phyloP scores from a whole-genome alignment of 92 coral and sea anemone genomes.

The Meandrina meandrites region DNA sequence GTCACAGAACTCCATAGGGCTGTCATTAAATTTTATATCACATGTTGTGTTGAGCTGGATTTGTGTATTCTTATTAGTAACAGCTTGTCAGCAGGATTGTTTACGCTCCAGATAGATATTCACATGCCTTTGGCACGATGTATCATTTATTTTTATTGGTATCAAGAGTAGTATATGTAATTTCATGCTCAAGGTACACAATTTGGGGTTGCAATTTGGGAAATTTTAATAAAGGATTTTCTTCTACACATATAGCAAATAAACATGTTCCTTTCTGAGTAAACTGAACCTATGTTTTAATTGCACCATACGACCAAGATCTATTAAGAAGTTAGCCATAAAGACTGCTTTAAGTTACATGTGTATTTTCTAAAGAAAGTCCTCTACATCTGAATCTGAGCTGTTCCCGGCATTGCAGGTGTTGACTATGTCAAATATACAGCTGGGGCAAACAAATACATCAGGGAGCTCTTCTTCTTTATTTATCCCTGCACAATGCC shows the following conservation, averaged over 20 bases:
- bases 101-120: not conserved
- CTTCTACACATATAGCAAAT: not conserved
- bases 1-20: not conserved
- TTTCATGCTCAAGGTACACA: not conserved
- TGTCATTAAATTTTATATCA: not conserved
- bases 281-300: not conserved
- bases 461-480: not conserved
- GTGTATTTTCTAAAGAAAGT: constrained; percentile 3
- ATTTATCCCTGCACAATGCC: constrained; percentile 27
- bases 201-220: not conserved
- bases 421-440: not conserved
- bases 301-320: too few relatives aligned
- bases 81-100: not conserved
- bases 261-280: not conserved
- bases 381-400: constrained; percentile 3
- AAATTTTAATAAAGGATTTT: not conserved
- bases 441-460: not conserved
- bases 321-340: too few relatives aligned
- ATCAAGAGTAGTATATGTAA: not conserved
- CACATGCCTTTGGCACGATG: not conserved
- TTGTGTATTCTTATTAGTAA: not conserved
- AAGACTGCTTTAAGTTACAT: too few relatives aligned
- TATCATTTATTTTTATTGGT: too few relatives aligned
- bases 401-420: not conserved
- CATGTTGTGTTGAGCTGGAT: not conserved